phyloP scores from a whole-genome alignment of 2,113 vertebrate species.

The Castor canadensis region DNA sequence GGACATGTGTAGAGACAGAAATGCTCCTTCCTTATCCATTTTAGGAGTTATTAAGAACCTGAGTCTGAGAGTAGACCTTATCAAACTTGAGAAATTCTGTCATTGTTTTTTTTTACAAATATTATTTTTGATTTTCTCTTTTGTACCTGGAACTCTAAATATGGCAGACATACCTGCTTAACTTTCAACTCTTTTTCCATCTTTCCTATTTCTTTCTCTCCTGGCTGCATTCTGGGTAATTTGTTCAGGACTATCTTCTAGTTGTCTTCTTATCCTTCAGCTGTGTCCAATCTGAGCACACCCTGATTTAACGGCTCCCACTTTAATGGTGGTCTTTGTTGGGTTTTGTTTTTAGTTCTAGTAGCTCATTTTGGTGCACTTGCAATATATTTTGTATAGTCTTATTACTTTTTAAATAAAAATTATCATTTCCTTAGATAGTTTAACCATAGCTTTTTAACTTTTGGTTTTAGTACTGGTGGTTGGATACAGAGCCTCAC shows the following conservation, averaged over 20 bases:
- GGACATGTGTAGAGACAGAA: no score
- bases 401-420: neutral
- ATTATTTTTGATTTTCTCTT: neutral
- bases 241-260: neutral
- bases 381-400: neutral
- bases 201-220: neutral
- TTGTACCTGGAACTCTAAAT: neutral
- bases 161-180: rapidly evolving
- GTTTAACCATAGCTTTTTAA: no score
- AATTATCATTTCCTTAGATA: no score
- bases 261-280: neutral
- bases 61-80: neutral
- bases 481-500: no score
- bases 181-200: neutral
- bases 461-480: no score
- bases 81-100: neutral
- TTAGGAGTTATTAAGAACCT: neutral
- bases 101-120: neutral
- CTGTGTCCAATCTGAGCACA: neutral
- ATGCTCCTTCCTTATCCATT: neutral
- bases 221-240: rapidly evolving
- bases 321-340: neutral
- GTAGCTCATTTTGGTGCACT: neutral
- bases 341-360: neutral
- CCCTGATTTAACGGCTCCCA: neutral